These are phyloP conservation scores for Scytalopus superciliaris DNA, from an alignment of 2,113 vertebrate species.

Conservation along the genomic window DNA sequence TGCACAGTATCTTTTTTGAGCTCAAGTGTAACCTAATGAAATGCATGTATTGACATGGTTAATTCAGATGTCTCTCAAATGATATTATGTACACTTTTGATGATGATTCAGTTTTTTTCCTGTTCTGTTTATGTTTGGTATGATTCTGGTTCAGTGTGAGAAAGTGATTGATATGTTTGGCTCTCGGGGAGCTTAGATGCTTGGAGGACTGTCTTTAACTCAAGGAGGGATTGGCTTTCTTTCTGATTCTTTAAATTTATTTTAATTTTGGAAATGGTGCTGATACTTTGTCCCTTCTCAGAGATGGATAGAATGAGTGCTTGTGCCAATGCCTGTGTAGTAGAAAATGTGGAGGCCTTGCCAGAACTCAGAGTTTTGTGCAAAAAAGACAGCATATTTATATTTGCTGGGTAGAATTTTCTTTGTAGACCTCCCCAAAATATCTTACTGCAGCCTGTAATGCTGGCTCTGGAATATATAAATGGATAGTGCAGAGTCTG, in stretches of 20 bases:
- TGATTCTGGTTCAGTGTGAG: not conserved
- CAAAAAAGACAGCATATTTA: not conserved
- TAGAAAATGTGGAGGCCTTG: not conserved
- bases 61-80: not conserved
- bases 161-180: not conserved
- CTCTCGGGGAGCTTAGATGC: not conserved
- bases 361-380: not conserved
- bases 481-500: not conserved
- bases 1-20: not conserved
- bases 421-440: not conserved
- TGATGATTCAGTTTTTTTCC: not conserved
- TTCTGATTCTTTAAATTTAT: not conserved
- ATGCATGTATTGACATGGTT: not conserved
- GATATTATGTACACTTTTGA: not conserved
- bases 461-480: not conserved
- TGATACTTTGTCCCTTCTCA: not conserved
- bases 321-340: not conserved
- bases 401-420: not conserved
- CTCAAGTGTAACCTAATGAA: not conserved
- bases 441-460: not conserved
- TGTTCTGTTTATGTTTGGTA: not conserved
- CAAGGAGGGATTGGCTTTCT: not conserved
- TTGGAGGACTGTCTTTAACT: not conserved
- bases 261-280: not conserved
- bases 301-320: not conserved